Conservation (phyloP, 2,113 vertebrate species). For the Bubo bubo region DNA sequence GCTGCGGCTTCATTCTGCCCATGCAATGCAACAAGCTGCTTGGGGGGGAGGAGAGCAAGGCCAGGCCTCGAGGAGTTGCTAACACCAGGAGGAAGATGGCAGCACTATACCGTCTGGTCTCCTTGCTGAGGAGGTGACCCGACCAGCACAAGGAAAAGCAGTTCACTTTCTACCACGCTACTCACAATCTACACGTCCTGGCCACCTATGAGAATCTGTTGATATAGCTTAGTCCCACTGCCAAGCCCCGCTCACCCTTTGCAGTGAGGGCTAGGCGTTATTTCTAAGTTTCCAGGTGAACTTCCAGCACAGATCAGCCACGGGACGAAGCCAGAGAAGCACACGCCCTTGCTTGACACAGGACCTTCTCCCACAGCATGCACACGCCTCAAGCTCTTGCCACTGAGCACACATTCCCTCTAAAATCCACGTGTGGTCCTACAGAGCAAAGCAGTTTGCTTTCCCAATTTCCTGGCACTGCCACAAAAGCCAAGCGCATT, state of each 20-base stretch:
- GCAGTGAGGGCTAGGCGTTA: neutral
- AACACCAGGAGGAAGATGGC: neutral
- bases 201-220: rapidly evolving
- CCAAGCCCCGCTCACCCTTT: neutral
- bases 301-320: neutral
- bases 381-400: neutral
- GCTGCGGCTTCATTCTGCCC: slow-evolving; percentile 50
- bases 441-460: neutral
- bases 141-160: neutral
- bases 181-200: rapidly evolving
- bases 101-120: neutral
- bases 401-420: rapidly evolving
- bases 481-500: neutral
- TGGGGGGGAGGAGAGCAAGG: neutral
- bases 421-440: neutral
- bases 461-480: rapidly evolving
- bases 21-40: neutral
- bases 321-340: neutral
- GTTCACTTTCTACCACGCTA: neutral
- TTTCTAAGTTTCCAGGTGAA: neutral
- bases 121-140: rapidly evolving
- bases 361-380: neutral
- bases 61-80: neutral
- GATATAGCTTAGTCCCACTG: rapidly evolving
- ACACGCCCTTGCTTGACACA: neutral